Evolutionary conservation across 2,888 invertebrate species (phyloP), one percentile per base, ranked within the genome.

Genomic region (Hypsopygia costalis): DNA sequence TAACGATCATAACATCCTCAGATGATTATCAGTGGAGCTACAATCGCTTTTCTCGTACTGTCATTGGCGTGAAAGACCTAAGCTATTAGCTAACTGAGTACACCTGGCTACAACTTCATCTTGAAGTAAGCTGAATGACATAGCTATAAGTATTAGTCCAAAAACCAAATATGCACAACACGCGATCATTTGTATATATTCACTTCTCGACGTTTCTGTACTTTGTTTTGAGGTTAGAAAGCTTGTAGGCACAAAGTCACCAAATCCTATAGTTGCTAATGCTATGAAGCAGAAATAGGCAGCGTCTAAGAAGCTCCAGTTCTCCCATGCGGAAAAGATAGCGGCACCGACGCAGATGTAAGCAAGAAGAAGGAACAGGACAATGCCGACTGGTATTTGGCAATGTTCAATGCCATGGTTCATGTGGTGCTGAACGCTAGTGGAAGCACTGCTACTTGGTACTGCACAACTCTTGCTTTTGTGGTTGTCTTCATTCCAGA

Each of bases 261-360:
- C 95, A 51, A 95, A 94, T 27, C 95, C 95, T 45, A 96, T 95
- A 1, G 96, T 96, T 0, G 95, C 93, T 51, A 96, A 85, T 1
- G 95, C 95, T 51, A 95, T 93, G 76, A 96, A 96, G 70, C 95
- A 95, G 78, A 95, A 95, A 79, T 95, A 96, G 2, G 94, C 93
- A 5, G 94, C 94, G 68, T 96, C 95, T 32, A 95, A 89, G 69
- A 94, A 93, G 44, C 92, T 92, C 94, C 95, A 95, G 58, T 93
- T 93, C 66, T 94, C 94, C 91, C 94, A 94, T n/a, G 93, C 89
- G 10, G 94, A 93, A 80, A 95, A 95, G 44, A 94, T 91, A 20
- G 92, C 91, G 0, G 95, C 95, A 1, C 96, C 96, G 6, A 93
- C 81, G 58, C 93, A 92, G 49, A 96, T 91, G 80, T 96, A 96